Base-by-base conservation (phyloP, 2,113 vertebrate species). In the Ramphastos sulfuratus region DNA sequence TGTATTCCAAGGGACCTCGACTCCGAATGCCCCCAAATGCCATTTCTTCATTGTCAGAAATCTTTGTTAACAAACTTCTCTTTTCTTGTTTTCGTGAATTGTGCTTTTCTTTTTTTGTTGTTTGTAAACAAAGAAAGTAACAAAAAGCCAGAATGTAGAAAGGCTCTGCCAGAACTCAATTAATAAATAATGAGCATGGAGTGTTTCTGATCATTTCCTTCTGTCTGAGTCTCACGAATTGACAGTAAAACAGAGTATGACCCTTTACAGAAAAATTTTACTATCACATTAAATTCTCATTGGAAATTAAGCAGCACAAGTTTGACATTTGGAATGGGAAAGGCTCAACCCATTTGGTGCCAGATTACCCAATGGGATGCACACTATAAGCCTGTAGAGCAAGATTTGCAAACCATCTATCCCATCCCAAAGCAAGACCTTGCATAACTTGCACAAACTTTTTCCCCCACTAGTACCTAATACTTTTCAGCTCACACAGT, bases 71-170 rank as follows among this genome's bases (percentile, higher is more conserved):
- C 86, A 92, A 82, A 85, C 85, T 78, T 89, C 59, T 42, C 44
- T 52, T 77, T 86, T 70, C 24, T 54, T 71, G 50, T 55, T 55
- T 42, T 42, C 10, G 52, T 56, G 27, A 90, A 79, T 76, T 91
- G n/a, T 74, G 75, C 46, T 92, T 77, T 84, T 71, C 56, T 76
- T 78, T 85, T 86, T 70, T 52, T 35, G 10, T 70, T 54, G 77
- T 87, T 95, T 94, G 85, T 93, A 96, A 96, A 97, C 77, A 93
- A 92, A 93, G 88, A 91, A 91, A 92, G 66, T 93, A 90, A 94
- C 78, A 92, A 92, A 93, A 95, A 91, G 46, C 46, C 89, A 93
- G 90, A 94, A 90, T 54, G 82, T 10, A 75, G 61, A 66, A 93
- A 87, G 75, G 59, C 56, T 90, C 64, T 96, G 93, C 94, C 94